These are phyloP conservation scores for Parapsyche elsis DNA, from an alignment of 1,140 invertebrate species.

Conservation along the genomic window DNA sequence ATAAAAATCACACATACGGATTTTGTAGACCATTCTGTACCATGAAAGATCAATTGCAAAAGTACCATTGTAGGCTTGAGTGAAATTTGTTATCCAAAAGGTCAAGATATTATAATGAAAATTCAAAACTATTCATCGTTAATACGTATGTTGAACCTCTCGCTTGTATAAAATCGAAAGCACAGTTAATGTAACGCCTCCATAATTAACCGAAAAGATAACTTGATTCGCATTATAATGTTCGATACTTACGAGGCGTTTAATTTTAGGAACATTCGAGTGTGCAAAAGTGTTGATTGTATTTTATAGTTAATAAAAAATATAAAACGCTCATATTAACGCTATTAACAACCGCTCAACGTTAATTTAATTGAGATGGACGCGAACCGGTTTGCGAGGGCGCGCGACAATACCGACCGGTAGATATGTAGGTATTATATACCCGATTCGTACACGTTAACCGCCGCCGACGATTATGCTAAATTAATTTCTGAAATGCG, in stretches of 20 bases:
- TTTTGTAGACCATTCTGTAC: no score
- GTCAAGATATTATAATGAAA: no score
- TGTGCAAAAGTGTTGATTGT: background rate
- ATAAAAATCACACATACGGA: no score
- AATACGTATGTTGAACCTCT: no score
- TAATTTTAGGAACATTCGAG: background rate
- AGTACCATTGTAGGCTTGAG: no score
- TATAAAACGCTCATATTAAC: slow-evolving; percentile 22
- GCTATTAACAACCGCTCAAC: slow-evolving; percentile 17
- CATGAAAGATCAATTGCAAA: no score
- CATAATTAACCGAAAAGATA: background rate
- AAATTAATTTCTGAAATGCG: slow-evolving; percentile 17
- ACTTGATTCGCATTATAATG: background rate
- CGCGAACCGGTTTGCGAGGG: background rate
- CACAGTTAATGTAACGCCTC: no score
- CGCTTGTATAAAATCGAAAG: no score
- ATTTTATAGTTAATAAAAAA: slow-evolving; percentile 22
- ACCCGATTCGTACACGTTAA: background rate
- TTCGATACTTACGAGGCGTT: background rate
- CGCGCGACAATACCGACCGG: no score
- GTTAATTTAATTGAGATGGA: slow-evolving; percentile 26
- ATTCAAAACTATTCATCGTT: no score
- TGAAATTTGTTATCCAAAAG: no score
- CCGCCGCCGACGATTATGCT: slow-evolving; percentile 4
- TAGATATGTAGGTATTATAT: no score